These are phyloP conservation scores for Morbakka virulenta DNA, from an alignment of 30 jellyfish, hydroid and myxozoan genomes.

Conservation along the genomic window DNA sequence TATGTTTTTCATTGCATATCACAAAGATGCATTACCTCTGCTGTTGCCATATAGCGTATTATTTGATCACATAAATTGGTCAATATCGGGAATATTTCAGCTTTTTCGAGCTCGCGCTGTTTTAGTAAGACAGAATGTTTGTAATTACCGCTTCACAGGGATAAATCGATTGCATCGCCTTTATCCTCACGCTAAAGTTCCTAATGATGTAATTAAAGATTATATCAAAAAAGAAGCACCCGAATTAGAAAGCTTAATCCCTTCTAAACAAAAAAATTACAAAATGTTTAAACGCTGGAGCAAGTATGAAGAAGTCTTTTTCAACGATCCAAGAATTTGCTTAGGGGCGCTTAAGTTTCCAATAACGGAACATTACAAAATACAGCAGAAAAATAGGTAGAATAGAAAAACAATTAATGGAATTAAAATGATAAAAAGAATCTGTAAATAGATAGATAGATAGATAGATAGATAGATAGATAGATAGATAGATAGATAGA, in stretches of 20 bases:
- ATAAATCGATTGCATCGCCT: conserved; percentile 32
- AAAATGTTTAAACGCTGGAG: conserved; percentile 33
- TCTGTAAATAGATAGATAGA: no score
- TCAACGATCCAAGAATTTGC: conserved; percentile 37
- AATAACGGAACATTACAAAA: conserved; percentile 31
- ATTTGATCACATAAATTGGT: conserved; percentile 48
- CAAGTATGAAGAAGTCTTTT: conserved; percentile 36
- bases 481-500: no score
- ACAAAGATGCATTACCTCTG: conserved; percentile 57
- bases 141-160: conserved; percentile 32
- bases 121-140: conserved; percentile 36
- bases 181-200: conserved; percentile 41
- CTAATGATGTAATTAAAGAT: conserved; percentile 28
- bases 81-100: conserved; percentile 32
- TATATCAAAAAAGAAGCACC: conserved; percentile 35
- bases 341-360: conserved; percentile 55
- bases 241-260: conserved; percentile 15
- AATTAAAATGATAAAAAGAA: no score
- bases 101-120: conserved; percentile 55
- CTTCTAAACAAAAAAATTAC: conserved; percentile 22
- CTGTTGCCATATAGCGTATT: conserved; percentile 45
- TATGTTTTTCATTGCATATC: conserved; percentile 56
- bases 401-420: no score
- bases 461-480: no score
- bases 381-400: no score